Percentiles rank a stretch among this genome's conserved stretches.
Conservation (phyloP, 2,113 vertebrate species). For the Kryptolebias marmoratus region DNA sequence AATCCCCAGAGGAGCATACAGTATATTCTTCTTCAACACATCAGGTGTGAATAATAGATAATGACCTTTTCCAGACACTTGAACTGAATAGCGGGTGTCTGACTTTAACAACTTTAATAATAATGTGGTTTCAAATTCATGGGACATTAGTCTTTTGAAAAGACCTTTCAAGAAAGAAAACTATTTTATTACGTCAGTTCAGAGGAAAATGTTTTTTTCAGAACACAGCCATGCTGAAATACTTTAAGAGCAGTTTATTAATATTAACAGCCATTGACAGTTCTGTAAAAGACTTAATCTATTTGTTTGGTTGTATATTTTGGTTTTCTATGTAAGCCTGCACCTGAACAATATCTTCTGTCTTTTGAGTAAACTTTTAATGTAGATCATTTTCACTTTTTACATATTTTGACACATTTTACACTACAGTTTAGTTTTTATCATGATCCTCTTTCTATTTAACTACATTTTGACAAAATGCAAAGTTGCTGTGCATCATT, state of each 20-base stretch:
- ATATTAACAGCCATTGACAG: no score
- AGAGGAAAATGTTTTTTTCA: neutral
- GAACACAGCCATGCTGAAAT: neutral
- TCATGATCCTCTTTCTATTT: no score
- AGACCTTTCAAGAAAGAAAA: neutral
- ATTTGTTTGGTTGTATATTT: no score
- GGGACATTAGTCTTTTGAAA: conserved; percentile 6
- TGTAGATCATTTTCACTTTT: no score
- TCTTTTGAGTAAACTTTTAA: no score
- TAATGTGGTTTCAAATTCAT: conserved; percentile 1
- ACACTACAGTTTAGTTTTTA: no score
- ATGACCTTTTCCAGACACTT: conserved; percentile 40
- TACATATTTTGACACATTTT: no score
- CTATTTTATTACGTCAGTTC: neutral
- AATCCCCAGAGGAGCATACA: conserved; percentile 8
- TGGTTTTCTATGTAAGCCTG: no score
- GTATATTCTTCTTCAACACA: conserved; percentile 36
- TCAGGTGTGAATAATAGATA: conserved; percentile 57
- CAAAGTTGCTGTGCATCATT: no score
- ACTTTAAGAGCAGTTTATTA: neutral
- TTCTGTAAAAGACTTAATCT: no score
- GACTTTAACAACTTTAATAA: conserved; percentile 22
- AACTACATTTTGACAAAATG: no score
- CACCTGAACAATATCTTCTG: no score
- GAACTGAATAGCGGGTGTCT: conserved; percentile 13